These are phyloP conservation scores for Drosophila siamana DNA, from an alignment of 2,888 invertebrate genomes.

Conservation along the genomic window DNA sequence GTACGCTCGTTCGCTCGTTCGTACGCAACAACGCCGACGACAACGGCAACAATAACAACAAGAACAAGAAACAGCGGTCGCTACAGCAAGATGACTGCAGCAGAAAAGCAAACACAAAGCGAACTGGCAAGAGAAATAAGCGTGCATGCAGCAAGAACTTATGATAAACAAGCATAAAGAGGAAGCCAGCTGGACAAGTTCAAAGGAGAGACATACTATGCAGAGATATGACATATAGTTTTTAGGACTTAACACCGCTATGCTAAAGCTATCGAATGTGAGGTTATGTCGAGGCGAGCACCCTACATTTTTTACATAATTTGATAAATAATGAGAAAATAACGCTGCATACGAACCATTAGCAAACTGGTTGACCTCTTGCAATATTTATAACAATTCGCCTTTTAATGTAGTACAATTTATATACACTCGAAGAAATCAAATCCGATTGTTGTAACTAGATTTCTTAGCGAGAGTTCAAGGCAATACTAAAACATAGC, in stretches of 20 bases:
- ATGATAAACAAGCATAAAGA: slow-evolving; percentile 24
- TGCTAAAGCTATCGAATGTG: slow-evolving; percentile 36
- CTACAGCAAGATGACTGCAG: slow-evolving; percentile 45
- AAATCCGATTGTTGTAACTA: slow-evolving; percentile 31
- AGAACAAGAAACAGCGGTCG: slow-evolving; percentile 39
- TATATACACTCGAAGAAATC: slow-evolving; percentile 63
- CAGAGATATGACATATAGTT: slow-evolving; percentile 9
- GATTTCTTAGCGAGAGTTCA: slow-evolving; percentile 59
- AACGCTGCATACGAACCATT: slow-evolving; percentile 30
- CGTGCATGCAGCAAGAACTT: slow-evolving; percentile 33
- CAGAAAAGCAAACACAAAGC: slow-evolving; percentile 38
- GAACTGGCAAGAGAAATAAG: slow-evolving; percentile 38
- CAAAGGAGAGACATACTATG: not conserved
- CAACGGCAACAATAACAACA: slow-evolving; percentile 7
- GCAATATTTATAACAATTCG: not conserved
- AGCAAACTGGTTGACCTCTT: not conserved
- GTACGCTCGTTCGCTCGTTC: slow-evolving; percentile 17
- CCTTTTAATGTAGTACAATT: not conserved
- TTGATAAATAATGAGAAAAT: not conserved
- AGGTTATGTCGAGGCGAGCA: slow-evolving; percentile 54
- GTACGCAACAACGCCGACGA: not conserved
- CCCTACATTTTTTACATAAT: slow-evolving; percentile 37
- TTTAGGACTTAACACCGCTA: not conserved
- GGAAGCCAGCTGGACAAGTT: slow-evolving; percentile 7
- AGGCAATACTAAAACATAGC: slow-evolving; percentile 74